Evolutionary conservation across 2,888 invertebrate genomes (phyloP).

Genomic region (Pelosia muscerda): DNA sequence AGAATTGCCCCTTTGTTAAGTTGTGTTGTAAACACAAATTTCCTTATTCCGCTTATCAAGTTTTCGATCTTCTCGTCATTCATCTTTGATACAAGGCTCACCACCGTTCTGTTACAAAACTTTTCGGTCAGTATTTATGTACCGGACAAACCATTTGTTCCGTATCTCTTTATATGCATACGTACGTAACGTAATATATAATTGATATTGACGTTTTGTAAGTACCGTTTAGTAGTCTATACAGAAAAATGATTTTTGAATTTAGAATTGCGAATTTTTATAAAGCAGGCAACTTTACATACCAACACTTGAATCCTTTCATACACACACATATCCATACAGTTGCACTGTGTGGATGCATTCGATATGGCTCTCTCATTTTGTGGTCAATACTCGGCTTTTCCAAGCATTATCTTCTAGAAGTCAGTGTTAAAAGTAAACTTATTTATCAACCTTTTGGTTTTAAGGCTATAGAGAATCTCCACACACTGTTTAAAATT

Average conservation of each 20-base stretch:
- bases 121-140: not conserved
- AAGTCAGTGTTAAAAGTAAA: no score
- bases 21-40: not conserved
- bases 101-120: not conserved
- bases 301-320: not conserved
- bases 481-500: not conserved
- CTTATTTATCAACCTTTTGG: not conserved
- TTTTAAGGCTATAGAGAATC: not conserved
- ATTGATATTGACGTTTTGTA: no score
- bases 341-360: not conserved
- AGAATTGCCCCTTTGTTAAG: not conserved
- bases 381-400: no score
- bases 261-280: no score
- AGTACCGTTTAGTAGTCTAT: no score
- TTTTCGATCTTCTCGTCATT: not conserved
- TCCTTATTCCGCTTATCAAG: conserved; percentile 4
- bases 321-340: not conserved
- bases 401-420: no score
- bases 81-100: conserved; percentile 3
- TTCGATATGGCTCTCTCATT: not conserved
- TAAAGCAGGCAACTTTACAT: not conserved
- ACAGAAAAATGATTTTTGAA: no score
- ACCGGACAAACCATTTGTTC: not conserved
- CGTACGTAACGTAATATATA: not conserved
- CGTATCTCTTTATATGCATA: not conserved